Base-by-base conservation (phyloP, 1,140 invertebrate species). In the Physella acuta region DNA sequence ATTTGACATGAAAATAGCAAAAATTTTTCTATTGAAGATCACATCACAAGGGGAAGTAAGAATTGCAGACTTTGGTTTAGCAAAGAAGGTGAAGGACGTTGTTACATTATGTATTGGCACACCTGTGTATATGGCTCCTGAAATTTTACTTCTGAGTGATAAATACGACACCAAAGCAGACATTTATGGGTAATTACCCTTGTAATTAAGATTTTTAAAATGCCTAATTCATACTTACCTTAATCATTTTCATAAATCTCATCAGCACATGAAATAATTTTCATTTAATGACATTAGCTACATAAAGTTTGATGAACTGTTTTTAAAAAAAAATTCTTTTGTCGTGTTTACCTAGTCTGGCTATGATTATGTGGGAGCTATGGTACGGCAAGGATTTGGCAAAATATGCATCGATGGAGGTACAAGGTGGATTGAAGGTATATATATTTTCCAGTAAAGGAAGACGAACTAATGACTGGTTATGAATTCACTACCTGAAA, bases 121-220 rank as follows among this genome's bases (percentile, higher is more conserved):
- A 17, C 76, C 77, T 5, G 75, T 77, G 1, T 82, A 81, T 61
- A 77, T 80, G 76, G 78, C 79, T 31, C 82, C 82, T 2, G 82
- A 83, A 70, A 73, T 82, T 17, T 71, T 79, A 0, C 58, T 76
- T 16, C 62, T 70, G 52, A 60, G 28, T 26, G 73, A 66, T 8
- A 52, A 68, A 17, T 78, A 79, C 56, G 74, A 75, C 53, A 62
- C 71, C 39, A 72, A 75, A 33, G 76, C 73, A 0, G 78, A 79
- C 53, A 76, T 78, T 24, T 79, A 76, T 60, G 74, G 78, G 71
- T 72, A 30, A 56, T 44, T 34, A 3, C 8, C n/a, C 39, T 36
- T 4, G 14, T 8, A 62, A 11, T 24, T 39, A 36, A 14, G 5
- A 28, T 30, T 17, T 5, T 24, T 59, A 28, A 5, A 8, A 8